Evolutionary conservation across 2,113 vertebrate genomes (phyloP), one percentile per base, ranked within the genome.

Genomic region (Brevimyrus niger): DNA sequence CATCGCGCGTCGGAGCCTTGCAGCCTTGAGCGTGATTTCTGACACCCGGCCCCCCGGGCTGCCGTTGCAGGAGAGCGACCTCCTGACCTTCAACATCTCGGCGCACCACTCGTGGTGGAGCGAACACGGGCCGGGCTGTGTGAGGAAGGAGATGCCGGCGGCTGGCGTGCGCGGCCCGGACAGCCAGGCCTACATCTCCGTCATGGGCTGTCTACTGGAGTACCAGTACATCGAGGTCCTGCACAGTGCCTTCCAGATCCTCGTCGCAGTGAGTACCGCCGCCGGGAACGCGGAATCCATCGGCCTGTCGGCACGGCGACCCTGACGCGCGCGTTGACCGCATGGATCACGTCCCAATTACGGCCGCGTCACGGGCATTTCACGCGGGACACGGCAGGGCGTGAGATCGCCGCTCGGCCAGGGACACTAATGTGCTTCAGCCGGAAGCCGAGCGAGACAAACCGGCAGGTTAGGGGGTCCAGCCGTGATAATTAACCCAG

Each of bases 41-140:
- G 35, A 80, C 4, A 21, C 58, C 23, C 2, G 4, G 48, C 50
- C 69, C 50, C 69, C 84, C n/a, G 38, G 83, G 42, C 42, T 89
- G 61, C 86, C 55, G 5, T 93, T 92, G 35, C 61, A 98, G 97
- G 96, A 98, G 92, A 97, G 96, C 0, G 95, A 97, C 88, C 96
- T 98, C 65, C 92, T 98, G 93, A 98, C 97, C 0, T 98, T 98
- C 93, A 97, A 96, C 93, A 97, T 98, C 93, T 98, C 97, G 44
- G 92, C 92, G 61, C 97, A 98, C 90, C 96, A 95, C 5, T 97
- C 98, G 0, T 98, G 98, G 97, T 98, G 97, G 97, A 96, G 94
- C 42, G 97, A 98, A 35, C 97, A 97, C 0, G 96, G 97, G 0
- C 97, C 95, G 0, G 97, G 97, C 86, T 98, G 97, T 55, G 94